These are phyloP conservation scores for Indicator indicator DNA, from an alignment of 2,113 vertebrate species.

Conservation along the genomic window DNA sequence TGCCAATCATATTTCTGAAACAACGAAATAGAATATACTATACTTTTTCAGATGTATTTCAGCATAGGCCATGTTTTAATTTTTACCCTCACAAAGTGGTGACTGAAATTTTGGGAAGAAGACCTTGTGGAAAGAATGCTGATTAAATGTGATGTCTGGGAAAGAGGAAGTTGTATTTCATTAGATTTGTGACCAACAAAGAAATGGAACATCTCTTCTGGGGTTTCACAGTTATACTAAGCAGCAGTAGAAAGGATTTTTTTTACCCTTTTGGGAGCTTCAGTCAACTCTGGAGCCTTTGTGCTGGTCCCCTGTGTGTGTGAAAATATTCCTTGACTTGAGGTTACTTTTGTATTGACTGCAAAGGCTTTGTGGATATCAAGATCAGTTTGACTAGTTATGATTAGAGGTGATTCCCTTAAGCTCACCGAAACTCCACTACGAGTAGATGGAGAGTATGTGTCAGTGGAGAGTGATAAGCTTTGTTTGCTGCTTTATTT, in stretches of 20 bases:
- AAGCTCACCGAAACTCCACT: background rate
- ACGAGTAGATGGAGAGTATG: background rate
- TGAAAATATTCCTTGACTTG: background rate
- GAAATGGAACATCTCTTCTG: background rate
- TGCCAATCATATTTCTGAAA: background rate
- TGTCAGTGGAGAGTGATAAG: background rate
- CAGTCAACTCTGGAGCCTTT: background rate
- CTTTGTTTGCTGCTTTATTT: background rate
- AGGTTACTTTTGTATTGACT: background rate
- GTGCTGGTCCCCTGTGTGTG: background rate
- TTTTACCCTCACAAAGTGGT: background rate
- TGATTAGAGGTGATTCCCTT: background rate
- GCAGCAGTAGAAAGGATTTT: background rate
- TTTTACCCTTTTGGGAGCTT: background rate
- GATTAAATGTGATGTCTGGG: no score
- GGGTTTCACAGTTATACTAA: background rate
- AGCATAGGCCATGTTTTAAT: background rate
- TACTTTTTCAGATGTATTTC: background rate
- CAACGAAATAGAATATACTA: background rate
- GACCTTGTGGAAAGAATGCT: background rate
- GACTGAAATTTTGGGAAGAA: background rate
- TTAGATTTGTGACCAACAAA: background rate
- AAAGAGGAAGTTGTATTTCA: background rate
- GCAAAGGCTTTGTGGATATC: background rate
- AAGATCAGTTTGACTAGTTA: background rate